phyloP scores from a whole-genome alignment of 2,113 vertebrate genomes.

The Halichoerus grypus region DNA sequence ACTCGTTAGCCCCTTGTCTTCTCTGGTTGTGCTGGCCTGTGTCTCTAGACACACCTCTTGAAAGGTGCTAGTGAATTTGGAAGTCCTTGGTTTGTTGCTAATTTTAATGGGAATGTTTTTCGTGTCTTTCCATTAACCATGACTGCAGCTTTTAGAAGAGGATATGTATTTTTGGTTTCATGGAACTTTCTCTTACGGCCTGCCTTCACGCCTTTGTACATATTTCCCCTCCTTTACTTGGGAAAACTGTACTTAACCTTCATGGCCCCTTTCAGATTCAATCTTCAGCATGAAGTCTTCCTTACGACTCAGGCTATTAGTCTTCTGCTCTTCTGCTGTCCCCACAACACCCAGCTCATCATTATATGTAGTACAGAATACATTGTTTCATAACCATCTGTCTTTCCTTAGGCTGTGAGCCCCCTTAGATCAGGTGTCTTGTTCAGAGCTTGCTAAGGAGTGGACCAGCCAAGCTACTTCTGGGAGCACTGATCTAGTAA shows the following conservation, averaged over 20 bases:
- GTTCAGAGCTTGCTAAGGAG: background rate
- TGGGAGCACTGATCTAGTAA: background rate
- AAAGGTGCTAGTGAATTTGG: background rate
- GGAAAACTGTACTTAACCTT: background rate
- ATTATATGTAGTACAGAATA: background rate
- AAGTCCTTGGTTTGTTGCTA: background rate
- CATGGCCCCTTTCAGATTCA: background rate
- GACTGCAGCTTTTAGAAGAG: background rate
- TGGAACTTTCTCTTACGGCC: background rate
- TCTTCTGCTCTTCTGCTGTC: background rate
- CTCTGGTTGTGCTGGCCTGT: background rate
- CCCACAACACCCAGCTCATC: background rate
- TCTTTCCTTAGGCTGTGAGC: background rate
- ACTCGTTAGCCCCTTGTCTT: background rate
- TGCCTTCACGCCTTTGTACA: background rate
- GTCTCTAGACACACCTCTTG: background rate
- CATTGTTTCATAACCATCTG: background rate
- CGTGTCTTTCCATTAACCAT: background rate
- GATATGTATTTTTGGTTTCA: background rate
- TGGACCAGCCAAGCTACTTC: background rate
- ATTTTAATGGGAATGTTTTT: background rate
- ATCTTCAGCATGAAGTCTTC: background rate
- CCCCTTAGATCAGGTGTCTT: background rate
- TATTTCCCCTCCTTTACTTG: background rate
- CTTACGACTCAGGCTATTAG: background rate